phyloP scores from a whole-genome alignment of 2,888 invertebrate genomes.

The Chironomus riparius region DNA sequence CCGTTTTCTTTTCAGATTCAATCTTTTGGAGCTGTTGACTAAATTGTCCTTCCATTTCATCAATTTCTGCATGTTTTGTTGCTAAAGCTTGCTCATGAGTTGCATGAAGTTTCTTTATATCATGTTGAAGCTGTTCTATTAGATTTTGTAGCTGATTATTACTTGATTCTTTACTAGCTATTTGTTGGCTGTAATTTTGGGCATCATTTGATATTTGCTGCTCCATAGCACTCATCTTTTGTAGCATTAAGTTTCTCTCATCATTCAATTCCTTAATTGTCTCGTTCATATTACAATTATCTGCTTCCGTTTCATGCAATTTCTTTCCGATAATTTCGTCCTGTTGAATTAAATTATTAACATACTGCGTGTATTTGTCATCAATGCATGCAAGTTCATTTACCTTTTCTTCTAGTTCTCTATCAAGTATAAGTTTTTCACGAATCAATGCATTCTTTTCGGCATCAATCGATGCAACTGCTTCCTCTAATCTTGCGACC shows the following conservation, averaged over 20 bases:
- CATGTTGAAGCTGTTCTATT: conserved; percentile 45
- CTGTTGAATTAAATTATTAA: conserved; percentile 52
- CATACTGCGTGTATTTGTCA: conserved; percentile 52
- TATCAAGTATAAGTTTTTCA: conserved; percentile 52
- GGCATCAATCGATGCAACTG: conserved; percentile 52
- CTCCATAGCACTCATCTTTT: conserved; percentile 1
- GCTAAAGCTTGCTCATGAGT: conserved; percentile 42
- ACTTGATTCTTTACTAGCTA: conserved; percentile 41
- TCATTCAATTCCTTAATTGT: conserved; percentile 1
- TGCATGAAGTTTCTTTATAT: conserved; percentile 42
- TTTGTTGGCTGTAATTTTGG: conserved; percentile 41
- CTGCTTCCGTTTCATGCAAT: conserved; percentile 41
- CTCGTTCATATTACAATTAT: conserved; percentile 35
- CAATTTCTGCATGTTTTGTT: conserved; percentile 42
- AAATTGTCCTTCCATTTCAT: conserved; percentile 46
- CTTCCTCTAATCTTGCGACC: conserved; percentile 57
- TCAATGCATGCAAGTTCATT: conserved; percentile 54
- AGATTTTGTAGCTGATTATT: conserved; percentile 45
- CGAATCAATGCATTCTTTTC: conserved; percentile 51
- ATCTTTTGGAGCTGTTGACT: conserved; percentile 40
- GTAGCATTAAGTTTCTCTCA: not conserved
- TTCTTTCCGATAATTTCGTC: conserved; percentile 53
- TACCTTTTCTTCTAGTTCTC: conserved; percentile 50
- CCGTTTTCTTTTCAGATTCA: conserved; percentile 35
- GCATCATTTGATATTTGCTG: conserved; percentile 38